Base-by-base conservation (phyloP, 2,113 vertebrate genomes). In the Hymenochirus boettgeri region DNA sequence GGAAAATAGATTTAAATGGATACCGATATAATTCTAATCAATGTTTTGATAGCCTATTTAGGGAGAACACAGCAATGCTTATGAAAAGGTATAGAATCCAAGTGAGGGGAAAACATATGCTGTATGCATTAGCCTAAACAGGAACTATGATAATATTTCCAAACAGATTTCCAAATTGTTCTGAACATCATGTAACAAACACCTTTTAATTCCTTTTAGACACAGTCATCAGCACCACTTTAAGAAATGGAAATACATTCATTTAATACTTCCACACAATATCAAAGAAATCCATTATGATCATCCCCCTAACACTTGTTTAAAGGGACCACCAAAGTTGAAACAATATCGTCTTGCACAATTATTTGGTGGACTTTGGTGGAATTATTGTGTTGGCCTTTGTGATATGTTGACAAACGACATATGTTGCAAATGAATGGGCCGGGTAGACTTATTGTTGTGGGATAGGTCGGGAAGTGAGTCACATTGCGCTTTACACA, bases 151-250 rank as follows among this genome's bases (percentile, higher is more conserved):
- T 58, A 31, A 55, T 52, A 52, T 35, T 19, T 57, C 10, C 63
- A 57, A 2, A 67, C 63, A 51, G 31, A 51, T 58, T 58, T 58
- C 23, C 10, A 50, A 51, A 58, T 51, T 67, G 64, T 67, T 67
- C 64, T 59, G 56, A 67, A 33, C 55, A 59, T 67, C 55, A 51
- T 39, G 42, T 58, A 67, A 67, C 64, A 26, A 47, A 67, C 55
- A 59, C 64, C 55, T 67, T 58, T 67, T 58, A 48, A 67, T 67
- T 67, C 55, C 39, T 58, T 51, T 67, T 67, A 50, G 29, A 67
- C 58, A 47, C 27, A 58, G 55, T 67, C 64, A 67, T 59, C 64
- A 58, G 50, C 45, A 58, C 55, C 56, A 42, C 47, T n/a, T n/a
- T n/a, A n/a, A 67, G 46, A 58, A 37, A 65, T 24, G 53, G 10